A percentile compares a stretch with the other conserved stretches of the same genome.
phyloP scores from a whole-genome alignment of 2,113 vertebrate genomes.

The Phycodurus eques region DNA sequence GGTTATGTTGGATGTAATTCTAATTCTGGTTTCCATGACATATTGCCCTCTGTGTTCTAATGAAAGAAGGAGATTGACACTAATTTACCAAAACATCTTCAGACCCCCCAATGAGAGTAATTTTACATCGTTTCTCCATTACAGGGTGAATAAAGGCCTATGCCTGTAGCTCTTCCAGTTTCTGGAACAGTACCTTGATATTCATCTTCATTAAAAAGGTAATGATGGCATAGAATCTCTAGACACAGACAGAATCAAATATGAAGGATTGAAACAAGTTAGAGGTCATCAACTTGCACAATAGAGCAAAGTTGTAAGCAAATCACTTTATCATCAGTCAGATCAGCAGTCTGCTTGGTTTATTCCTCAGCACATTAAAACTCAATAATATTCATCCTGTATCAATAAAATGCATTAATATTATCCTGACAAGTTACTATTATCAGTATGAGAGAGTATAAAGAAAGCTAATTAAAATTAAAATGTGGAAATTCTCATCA shows the following conservation, averaged over 20 bases:
- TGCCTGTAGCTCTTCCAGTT: neutral
- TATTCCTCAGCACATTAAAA: neutral
- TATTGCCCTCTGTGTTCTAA: neutral
- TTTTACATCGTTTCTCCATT: neutral
- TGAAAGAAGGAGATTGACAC: neutral
- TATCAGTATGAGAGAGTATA: no score
- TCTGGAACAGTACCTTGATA: neutral
- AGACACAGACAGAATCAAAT: neutral
- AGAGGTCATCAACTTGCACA: neutral
- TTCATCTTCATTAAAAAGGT: constrained; percentile 13
- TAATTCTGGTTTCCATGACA: neutral
- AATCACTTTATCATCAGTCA: neutral
- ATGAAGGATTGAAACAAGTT: constrained; percentile 5
- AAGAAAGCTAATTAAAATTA: no score
- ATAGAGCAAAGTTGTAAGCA: neutral
- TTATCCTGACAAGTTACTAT: no score
- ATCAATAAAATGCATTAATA: no score
- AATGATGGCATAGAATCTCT: neutral
- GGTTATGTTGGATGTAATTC: neutral
- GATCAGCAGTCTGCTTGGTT: neutral
- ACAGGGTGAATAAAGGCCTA: neutral
- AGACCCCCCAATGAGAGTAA: neutral
- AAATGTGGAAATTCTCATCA: no score
- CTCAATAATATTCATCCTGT: neutral
- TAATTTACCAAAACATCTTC: constrained; percentile 4